Evolutionary conservation across 2,888 invertebrate species (phyloP).

Genomic region (Liposcelis brunnea): DNA sequence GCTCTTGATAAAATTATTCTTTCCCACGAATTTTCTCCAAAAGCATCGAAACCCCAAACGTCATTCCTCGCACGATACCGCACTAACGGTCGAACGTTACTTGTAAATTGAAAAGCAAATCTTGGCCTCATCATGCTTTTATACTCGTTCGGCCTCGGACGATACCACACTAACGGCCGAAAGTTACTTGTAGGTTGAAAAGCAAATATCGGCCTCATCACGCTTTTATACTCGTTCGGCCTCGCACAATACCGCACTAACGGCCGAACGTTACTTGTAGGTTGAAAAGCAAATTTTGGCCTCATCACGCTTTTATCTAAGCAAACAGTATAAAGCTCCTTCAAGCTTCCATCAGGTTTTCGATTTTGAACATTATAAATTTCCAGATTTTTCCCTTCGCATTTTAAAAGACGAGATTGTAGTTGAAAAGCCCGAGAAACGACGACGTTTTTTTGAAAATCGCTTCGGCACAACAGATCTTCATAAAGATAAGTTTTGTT

Average conservation of each 20-base stretch:
- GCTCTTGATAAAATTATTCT: neutral
- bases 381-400: neutral
- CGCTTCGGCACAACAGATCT: conserved; percentile 2
- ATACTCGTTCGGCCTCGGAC: too few relatives aligned
- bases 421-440: neutral
- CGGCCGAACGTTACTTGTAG: neutral
- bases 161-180: too few relatives aligned
- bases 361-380: neutral
- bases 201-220: too few relatives aligned
- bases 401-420: neutral
- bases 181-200: too few relatives aligned
- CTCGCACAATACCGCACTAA: neutral
- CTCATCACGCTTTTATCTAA: conserved; percentile 2
- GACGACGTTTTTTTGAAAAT: conserved; percentile 2
- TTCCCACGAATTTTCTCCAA: neutral
- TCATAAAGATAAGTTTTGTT: neutral
- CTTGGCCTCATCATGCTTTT: conserved; percentile 4
- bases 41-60: conserved; percentile 6
- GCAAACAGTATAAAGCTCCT: neutral
- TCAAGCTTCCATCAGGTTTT: neutral
- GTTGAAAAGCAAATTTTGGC: neutral
- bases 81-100: neutral
- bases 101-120: neutral
- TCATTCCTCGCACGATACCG: neutral
- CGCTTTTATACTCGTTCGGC: too few relatives aligned